A percentile compares a stretch with the other conserved stretches of the same genome.
phyloP scores from a whole-genome alignment of 2,888 invertebrate genomes.

The Agrypnus murinus region DNA sequence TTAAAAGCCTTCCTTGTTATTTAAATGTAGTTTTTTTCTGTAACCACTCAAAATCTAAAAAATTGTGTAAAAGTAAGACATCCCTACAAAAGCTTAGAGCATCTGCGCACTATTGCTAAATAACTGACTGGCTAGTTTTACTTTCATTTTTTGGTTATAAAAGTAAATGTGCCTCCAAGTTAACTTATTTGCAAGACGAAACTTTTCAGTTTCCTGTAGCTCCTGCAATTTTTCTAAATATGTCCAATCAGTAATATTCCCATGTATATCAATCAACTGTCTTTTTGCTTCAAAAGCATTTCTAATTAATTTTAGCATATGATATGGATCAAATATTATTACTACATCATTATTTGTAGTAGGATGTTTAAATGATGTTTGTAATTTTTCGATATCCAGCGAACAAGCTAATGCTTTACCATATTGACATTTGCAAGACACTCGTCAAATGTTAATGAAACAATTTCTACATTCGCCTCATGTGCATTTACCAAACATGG shows the following conservation, averaged over 20 bases:
- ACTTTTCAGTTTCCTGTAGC: neutral
- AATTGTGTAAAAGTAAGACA: neutral
- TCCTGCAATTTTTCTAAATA: neutral
- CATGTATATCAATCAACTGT: neutral
- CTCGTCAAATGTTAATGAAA: constrained; percentile 39
- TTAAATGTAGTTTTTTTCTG: no score
- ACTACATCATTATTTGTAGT: neutral
- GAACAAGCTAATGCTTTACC: constrained; percentile 7
- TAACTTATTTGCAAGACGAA: neutral
- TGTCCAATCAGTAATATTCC: neutral
- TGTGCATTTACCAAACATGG: constrained; percentile 33
- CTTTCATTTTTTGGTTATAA: constrained; percentile 1
- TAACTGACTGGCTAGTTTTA: neutral
- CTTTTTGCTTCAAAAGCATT: neutral
- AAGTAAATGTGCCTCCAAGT: neutral
- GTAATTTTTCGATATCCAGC: neutral
- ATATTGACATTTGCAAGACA: constrained; percentile 7
- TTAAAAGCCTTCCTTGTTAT: no score
- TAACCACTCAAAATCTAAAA: neutral
- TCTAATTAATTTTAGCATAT: neutral
- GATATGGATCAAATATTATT: neutral
- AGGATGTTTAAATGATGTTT: neutral
- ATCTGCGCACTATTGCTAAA: neutral
- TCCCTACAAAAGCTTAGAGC: neutral
- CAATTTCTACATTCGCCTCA: neutral